Evolutionary conservation across 2,113 vertebrate species (phyloP), one percentile per base, ranked within the genome.

Genomic region (Strix uralensis): DNA sequence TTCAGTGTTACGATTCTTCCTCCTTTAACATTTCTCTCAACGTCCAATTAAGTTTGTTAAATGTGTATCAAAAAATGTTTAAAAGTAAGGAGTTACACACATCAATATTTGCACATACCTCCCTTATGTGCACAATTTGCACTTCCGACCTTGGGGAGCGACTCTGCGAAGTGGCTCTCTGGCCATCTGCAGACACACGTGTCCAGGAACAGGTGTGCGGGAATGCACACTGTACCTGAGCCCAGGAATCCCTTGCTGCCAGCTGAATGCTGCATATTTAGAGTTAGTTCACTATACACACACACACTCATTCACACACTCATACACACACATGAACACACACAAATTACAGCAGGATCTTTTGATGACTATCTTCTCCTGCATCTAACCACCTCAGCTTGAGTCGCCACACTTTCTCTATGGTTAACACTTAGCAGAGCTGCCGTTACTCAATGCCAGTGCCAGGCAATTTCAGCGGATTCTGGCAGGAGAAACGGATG

Each of bases 61-160:
- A 77, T 29, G 51, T 38, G 27, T 65, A 57, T 11, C 42, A 63
- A 62, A 80, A 57, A 87, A 15, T 8, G 47, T 52, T 81, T 61
- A 47, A 44, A 49, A 71, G 61, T 57, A 81, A 75, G 30, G 72
- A 72, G 34, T 27, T 63, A 27, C 88, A 62, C 30, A 49, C 21
- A 26, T 12, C 0, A 0, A 4, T 38, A 34, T 18, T n/a, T 63
- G 69, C 40, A 61, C 34, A 2, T 3, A n/a, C 32, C 32, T 86
- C 36, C 58, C 26, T 49, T 3, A 38, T 0, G 22, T 47, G 61
- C 77, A 55, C 40, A 9, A 8, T 25, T 5, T 30, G 46, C 73
- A 36, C 71, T 55, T 34, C 62, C 59, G 42, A 42, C 51, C 47
- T 21, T 19, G n/a, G 49, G 61, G 49, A 87, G 71, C 0, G 7